Base-by-base conservation (phyloP, 2,888 invertebrate species). In the Gastrophysa polygoni region DNA sequence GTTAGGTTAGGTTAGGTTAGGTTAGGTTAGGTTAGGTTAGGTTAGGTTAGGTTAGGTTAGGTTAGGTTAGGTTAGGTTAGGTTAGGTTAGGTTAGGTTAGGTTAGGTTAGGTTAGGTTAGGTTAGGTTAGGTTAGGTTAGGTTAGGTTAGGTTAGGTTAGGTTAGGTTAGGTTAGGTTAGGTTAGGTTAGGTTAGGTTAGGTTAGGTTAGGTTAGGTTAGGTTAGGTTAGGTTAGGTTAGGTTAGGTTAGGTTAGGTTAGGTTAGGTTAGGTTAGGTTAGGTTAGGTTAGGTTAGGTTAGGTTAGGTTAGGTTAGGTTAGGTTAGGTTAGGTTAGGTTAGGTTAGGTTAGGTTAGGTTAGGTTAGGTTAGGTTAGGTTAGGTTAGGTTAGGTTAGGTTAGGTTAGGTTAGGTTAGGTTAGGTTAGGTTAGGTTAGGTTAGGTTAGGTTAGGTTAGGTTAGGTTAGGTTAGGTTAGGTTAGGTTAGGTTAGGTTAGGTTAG, bases 261-360 rank as follows among this genome's bases (percentile, higher is more conserved):
- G 43, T 43, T 10, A 43, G 43, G 43, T 43, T 10, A 43, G 43
- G 43, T 43, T 51, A 32, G 51, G 62, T 61, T 58, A 58, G 64
- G 64, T 61, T 61, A 58, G 64, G 61, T 61, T 61, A 57, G 61
- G 64, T 58, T 61, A 54, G 64, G 65, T 62, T 62, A 58, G 64
- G 64, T 62, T 62, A 62, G 65, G 62, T 65, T 56, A 64, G 64
- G 60, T 64, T 57, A 52, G 64, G 61, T 64, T 51, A 59, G 61
- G 61, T 62, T 47, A 56, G 65, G 59, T 64, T 65, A 65, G 64
- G 64, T 64, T 52, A 64, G 64, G 64, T 56, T 28, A 58, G 61
- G 61, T 61, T 44, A 44, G 56, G 56, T 56, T 24, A 56, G 56
- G 56, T 56, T 6, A 56, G 56, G 56, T 56, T 44, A 56, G 56